Conservation (phyloP, 2,797 vertebrate genomes). For the Crax fasciolata region DNA sequence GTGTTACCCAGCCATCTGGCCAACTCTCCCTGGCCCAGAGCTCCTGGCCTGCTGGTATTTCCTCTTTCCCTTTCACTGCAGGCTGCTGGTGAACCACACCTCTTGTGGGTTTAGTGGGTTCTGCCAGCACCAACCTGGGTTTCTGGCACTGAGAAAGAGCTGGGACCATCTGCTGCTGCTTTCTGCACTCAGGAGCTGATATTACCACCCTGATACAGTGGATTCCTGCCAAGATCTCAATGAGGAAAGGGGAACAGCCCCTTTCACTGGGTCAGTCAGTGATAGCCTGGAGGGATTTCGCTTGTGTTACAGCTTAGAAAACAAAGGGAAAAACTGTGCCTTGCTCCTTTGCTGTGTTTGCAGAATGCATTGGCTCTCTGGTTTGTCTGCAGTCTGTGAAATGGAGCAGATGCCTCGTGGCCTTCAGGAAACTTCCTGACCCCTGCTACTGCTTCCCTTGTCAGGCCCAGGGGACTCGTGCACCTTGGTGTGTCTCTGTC, state of each 20-base stretch:
- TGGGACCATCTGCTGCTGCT: conserved; percentile 47
- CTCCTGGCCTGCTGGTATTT: not conserved
- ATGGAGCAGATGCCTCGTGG: not conserved
- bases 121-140: conserved; percentile 1
- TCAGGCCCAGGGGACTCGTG: not conserved
- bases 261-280: not conserved
- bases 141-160: conserved; percentile 30
- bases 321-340: not conserved
- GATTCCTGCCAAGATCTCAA: not conserved
- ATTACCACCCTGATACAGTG: not conserved
- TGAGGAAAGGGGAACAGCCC: not conserved
- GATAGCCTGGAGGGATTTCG: not conserved
- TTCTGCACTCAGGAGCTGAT: not conserved
- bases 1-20: not conserved
- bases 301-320: not conserved
- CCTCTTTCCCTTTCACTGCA: not conserved
- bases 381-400: not conserved
- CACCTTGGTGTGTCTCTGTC: not conserved
- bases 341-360: not conserved
- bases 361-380: not conserved
- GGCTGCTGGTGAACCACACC: not conserved
- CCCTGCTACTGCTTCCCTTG: not conserved
- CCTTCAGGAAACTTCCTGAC: not conserved
- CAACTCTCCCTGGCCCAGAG: not conserved
- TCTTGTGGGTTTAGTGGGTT: not conserved